A percentile compares a stretch with the other conserved stretches of the same genome.
These are phyloP conservation scores for Pomatorhinus ruficollis DNA, from an alignment of 2,113 vertebrate species.

Conservation along the genomic window DNA sequence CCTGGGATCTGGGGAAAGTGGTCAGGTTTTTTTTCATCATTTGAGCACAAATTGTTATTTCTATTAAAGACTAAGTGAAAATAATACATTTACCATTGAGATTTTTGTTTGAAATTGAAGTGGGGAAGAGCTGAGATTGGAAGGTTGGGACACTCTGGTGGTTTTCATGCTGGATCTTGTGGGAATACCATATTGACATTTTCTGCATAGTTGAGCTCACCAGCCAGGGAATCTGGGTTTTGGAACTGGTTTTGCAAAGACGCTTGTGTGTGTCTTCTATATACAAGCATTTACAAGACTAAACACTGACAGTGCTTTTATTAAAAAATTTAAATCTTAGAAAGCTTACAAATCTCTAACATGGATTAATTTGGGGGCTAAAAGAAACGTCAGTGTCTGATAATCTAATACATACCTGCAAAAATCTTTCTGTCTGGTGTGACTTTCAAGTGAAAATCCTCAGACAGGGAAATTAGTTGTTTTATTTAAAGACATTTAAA, in stretches of 20 bases:
- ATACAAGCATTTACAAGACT: neutral
- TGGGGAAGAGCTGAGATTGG: neutral
- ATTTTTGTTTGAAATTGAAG: neutral
- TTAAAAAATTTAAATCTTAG: neutral
- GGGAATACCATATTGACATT: neutral
- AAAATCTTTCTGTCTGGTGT: neutral
- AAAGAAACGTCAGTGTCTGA: neutral
- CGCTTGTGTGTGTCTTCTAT: neutral
- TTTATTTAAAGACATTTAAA: neutral
- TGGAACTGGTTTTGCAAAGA: neutral
- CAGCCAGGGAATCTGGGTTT: neutral
- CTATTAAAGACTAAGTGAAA: neutral
- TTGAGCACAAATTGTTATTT: neutral
- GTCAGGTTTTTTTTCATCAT: neutral
- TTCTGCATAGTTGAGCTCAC: neutral
- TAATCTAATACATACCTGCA: neutral
- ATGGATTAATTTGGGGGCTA: neutral
- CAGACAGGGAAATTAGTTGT: neutral
- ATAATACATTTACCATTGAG: neutral
- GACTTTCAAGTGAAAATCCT: neutral
- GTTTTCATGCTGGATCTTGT: neutral
- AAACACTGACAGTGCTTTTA: neutral
- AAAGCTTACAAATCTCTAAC: neutral
- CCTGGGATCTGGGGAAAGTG: neutral
- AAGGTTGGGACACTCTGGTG: neutral